Percentiles rank a stretch among this genome's conserved stretches.
Conservation (phyloP, 2,797 vertebrate genomes). For the Esox lucius region DNA sequence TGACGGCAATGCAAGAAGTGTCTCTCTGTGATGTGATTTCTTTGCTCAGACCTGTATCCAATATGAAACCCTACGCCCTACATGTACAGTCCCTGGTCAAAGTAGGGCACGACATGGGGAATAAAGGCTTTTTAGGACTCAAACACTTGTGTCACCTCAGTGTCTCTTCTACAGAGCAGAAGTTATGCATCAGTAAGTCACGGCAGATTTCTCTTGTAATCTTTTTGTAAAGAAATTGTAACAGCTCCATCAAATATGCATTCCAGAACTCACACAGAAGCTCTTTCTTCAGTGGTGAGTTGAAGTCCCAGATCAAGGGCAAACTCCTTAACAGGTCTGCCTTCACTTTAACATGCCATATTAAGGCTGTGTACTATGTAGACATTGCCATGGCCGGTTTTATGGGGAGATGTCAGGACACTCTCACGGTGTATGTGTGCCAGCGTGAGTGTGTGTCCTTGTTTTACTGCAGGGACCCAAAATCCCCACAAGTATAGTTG, state of each 20-base stretch:
- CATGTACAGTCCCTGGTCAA: no score
- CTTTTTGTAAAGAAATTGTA: conserved; percentile 38
- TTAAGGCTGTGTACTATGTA: no score
- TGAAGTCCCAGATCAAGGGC: no score
- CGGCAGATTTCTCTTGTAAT: conserved; percentile 32
- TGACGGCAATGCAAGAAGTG: neutral
- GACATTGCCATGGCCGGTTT: no score
- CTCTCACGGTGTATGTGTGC: neutral
- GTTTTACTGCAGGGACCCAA: no score
- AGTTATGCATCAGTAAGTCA: neutral
- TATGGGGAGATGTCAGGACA: neutral
- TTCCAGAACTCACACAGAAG: no score
- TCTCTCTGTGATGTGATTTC: neutral
- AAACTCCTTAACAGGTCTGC: no score
- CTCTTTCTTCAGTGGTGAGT: no score
- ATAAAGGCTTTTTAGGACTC: neutral
- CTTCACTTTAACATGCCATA: no score
- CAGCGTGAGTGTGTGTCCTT: no score
- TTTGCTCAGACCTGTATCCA: neutral
- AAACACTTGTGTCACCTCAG: neutral
- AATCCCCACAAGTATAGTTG: neutral
- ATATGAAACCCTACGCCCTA: neutral
- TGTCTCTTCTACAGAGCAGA: neutral
- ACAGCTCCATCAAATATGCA: neutral
- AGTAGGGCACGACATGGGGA: no score